A percentile compares a stretch with the other conserved stretches of the same genome.
Evolutionary conservation across 1,140 invertebrate species (phyloP).

Genomic region (Hylaeus volcanicus): DNA sequence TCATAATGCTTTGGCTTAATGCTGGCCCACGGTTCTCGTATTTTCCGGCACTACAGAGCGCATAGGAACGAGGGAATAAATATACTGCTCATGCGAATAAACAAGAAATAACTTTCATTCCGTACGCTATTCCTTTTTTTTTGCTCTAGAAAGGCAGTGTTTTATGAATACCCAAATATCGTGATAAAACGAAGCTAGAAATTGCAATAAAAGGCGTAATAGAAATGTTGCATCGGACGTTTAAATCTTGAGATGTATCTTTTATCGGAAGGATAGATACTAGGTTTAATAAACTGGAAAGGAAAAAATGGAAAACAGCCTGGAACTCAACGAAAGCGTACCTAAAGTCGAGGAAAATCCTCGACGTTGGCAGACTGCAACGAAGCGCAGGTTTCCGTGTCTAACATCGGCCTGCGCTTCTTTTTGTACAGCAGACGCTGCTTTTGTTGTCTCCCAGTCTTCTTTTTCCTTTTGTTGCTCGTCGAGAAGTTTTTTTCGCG

Average conservation of each 20-base stretch:
- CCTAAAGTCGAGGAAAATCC: not conserved
- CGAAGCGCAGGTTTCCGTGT: not conserved
- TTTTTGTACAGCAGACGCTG: not conserved
- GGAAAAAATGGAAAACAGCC: not conserved
- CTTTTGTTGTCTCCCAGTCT: not conserved
- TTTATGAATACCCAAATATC: not conserved
- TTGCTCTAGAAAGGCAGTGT: not conserved
- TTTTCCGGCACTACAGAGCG: not conserved
- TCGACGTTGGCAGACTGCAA: not conserved
- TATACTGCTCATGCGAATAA: not conserved
- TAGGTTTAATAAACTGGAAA: not conserved
- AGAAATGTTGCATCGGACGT: no score
- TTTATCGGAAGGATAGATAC: not conserved
- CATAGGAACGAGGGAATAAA: not conserved
- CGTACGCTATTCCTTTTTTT: not conserved
- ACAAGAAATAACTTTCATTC: conserved; percentile 26
- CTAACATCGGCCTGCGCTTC: not conserved
- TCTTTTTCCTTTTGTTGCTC: not conserved
- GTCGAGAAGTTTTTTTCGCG: not conserved
- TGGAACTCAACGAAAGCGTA: not conserved
- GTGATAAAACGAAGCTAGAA: not conserved
- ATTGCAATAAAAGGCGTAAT: not conserved
- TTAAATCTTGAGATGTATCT: not conserved
- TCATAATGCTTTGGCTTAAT: conserved; percentile 41
- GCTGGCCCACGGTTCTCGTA: conserved; percentile 2